A percentile compares a stretch with the other conserved stretches of the same genome.
Conservation (phyloP, 2,113 vertebrate species). For the Istiophorus platypterus region DNA sequence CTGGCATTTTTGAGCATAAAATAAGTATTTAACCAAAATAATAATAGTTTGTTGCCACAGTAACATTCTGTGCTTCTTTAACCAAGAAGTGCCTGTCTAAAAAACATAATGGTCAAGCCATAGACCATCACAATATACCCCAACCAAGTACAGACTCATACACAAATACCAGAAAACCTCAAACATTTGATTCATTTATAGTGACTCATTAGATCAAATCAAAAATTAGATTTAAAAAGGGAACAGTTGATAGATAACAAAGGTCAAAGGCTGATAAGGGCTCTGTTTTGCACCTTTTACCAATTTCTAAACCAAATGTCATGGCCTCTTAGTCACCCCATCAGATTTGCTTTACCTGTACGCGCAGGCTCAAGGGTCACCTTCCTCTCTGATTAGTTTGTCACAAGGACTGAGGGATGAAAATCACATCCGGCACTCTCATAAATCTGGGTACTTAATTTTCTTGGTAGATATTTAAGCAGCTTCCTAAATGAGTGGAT, state of each 20-base stretch:
- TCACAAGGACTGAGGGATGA: conserved; percentile 11
- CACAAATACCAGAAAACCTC: background rate
- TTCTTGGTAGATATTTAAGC: conserved; percentile 9
- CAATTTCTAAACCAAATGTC: conserved; percentile 3
- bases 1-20: background rate
- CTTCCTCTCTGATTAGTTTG: conserved; percentile 31
- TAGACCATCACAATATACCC: background rate
- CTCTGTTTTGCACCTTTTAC: background rate
- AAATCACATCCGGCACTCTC: background rate
- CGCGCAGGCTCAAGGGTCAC: conserved; percentile 20
- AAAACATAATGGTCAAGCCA: background rate
- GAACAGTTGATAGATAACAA: background rate
- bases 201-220: too few relatives aligned
- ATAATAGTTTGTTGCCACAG: background rate
- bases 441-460: conserved; percentile 28
- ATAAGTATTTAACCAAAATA: background rate
- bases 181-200: too few relatives aligned
- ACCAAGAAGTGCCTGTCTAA: background rate
- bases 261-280: background rate
- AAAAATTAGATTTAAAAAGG: too few relatives aligned
- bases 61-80: background rate
- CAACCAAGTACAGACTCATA: background rate
- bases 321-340: conserved; percentile 13
- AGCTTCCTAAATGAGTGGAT: background rate
- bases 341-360: conserved; percentile 21